Percentiles rank a stretch among this genome's conserved stretches.
Evolutionary conservation across 1,140 invertebrate genomes (phyloP).

Genomic region (Harlomillsia oculata): DNA sequence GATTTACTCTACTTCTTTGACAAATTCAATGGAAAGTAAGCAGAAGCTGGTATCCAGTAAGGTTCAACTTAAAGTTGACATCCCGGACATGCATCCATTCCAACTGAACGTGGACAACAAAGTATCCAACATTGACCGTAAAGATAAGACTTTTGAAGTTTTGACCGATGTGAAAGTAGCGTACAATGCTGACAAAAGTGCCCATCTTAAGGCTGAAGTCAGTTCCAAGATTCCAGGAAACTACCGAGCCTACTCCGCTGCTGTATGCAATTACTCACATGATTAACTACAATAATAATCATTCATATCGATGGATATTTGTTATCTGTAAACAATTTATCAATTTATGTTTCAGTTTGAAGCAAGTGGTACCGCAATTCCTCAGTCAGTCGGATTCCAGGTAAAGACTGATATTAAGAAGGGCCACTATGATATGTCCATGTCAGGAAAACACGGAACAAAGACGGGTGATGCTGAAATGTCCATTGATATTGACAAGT

Average conservation of each 20-base stretch:
- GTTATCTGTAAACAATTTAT: neutral
- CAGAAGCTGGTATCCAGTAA: neutral
- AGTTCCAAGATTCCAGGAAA: conserved; percentile 20
- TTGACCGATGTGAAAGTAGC: conserved; percentile 16
- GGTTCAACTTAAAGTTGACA: conserved; percentile 4
- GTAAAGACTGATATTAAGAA: conserved; percentile 10
- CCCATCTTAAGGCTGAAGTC: conserved; percentile 16
- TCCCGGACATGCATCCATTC: conserved; percentile 14
- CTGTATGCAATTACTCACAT: neutral
- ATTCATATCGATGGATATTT: neutral
- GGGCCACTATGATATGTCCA: neutral
- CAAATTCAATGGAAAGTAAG: conserved; percentile 14
- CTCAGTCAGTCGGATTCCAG: conserved; percentile 1
- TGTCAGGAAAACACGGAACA: conserved; percentile 7
- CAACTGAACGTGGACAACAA: conserved; percentile 15
- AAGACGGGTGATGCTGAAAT: conserved; percentile 6
- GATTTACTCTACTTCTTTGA: conserved; percentile 1
- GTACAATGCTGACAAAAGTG: conserved; percentile 15
- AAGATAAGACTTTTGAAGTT: conserved; percentile 18
- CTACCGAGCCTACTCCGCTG: conserved; percentile 14
- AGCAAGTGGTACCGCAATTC: conserved; percentile 9
- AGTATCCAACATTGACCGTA: conserved; percentile 14
- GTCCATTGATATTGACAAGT: conserved; percentile 14
- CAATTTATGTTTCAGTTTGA: conserved; percentile 12
- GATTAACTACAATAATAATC: neutral